A percentile compares a stretch with the other conserved stretches of the same genome.
Conservation (phyloP, 2,888 invertebrate species). For the Cynaeus angustus region DNA sequence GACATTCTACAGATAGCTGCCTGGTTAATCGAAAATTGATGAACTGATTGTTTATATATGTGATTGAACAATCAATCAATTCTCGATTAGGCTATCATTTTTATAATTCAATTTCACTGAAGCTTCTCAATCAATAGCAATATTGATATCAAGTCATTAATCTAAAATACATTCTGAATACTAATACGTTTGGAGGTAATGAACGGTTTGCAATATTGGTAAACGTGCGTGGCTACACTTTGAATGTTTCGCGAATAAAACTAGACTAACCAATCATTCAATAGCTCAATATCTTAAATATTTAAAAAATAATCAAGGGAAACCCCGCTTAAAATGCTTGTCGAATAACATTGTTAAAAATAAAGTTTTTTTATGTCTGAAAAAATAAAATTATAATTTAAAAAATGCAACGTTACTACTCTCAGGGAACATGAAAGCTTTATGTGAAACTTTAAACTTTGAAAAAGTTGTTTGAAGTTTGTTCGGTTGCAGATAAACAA, state of each 20-base stretch:
- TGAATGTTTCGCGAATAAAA: no score
- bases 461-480: not conserved
- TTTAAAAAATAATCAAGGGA: no score
- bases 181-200: not conserved
- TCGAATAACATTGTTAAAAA: no score
- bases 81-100: constrained; percentile 24
- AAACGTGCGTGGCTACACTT: not conserved
- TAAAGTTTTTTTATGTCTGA: no score
- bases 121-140: constrained; percentile 8
- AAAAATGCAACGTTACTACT: no score
- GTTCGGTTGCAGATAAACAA: constrained; percentile 1
- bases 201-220: not conserved
- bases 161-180: constrained; percentile 9
- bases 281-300: no score
- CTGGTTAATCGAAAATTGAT: constrained; percentile 23
- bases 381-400: no score
- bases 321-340: no score
- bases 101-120: constrained; percentile 19
- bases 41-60: constrained; percentile 15
- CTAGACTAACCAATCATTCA: no score
- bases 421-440: no score
- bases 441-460: no score
- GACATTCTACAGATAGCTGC: not conserved
- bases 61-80: constrained; percentile 29
- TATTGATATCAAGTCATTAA: constrained; percentile 11